A percentile compares a stretch with the other conserved stretches of the same genome.
Evolutionary conservation across 37 sponge, comb jelly and placozoan species (phyloP).

Genomic region (Hormiphora californensis): DNA sequence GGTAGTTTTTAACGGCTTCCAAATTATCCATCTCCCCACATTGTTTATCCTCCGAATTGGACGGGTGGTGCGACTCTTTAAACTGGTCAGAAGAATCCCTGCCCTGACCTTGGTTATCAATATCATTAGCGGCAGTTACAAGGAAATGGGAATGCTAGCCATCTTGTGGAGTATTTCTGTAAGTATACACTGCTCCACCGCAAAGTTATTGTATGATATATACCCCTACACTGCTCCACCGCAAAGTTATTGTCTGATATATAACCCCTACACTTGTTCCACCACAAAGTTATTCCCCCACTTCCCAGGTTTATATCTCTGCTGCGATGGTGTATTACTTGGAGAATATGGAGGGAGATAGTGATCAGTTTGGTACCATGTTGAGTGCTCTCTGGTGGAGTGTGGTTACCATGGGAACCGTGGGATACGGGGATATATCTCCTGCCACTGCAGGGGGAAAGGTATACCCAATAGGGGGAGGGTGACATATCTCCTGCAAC

Average conservation of each 20-base stretch:
- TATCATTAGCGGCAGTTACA: neutral
- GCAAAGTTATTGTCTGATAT: too few species aligned
- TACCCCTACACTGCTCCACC: too few species aligned
- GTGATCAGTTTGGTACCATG: neutral
- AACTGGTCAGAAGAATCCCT: neutral
- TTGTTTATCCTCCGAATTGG: neutral
- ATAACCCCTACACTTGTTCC: too few species aligned
- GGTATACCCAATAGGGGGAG: too few species aligned
- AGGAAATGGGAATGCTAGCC: neutral
- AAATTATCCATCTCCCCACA: neutral
- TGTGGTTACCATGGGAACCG: constrained; percentile 13
- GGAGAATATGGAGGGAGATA: neutral
- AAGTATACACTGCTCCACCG: too few species aligned
- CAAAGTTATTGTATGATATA: too few species aligned
- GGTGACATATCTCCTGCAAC: too few species aligned
- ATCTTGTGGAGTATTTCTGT: neutral
- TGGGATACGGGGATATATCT: neutral
- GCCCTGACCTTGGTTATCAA: constrained; percentile 11
- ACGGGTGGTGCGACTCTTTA: constrained; percentile 1
- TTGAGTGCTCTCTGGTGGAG: neutral
- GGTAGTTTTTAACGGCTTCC: neutral
- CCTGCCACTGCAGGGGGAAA: neutral
- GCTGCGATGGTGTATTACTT: neutral
- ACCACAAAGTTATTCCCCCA: too few species aligned
- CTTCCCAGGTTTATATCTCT: neutral